Evolutionary conservation across 53 echinoderm and acorn worm genomes (phyloP), one percentile per base, ranked within the genome.

Genomic region (Astropecten irregularis): DNA sequence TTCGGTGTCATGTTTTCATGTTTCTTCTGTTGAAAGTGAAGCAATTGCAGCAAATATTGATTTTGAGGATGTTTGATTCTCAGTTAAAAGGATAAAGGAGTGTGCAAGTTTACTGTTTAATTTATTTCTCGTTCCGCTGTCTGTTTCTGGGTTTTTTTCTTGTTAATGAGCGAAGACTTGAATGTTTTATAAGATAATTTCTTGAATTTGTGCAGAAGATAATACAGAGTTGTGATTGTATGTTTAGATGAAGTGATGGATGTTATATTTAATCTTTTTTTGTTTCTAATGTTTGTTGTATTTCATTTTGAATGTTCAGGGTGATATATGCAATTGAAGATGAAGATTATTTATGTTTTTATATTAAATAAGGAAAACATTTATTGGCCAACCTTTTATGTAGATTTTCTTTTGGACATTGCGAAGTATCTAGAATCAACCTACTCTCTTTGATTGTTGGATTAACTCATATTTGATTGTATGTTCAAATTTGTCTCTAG

Each of bases 241-340:
- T 53, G 6, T 42, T 33, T 27, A 3, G 18, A 21, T 13, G 34
- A 51, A 49, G 53, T 19, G 31, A n/a, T 71, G 51, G 16, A 51
- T 71, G 52, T 71, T 66, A 34, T 66, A 37, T 36, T 7, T 71
- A 71, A n/a, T 10, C 46, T 49, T 69, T n/a, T n/a, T n/a, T n/a
- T 52, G 18, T 22, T 51, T 71, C 51, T 18, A 22, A 53, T n/a
- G 33, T 0, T 19, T 71, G 22, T 71, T 71, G 3, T 15, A 9
- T 69, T 71, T 52, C 21, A 9, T 51, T 51, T 71, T 71, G 14
- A 35, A 53, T 15, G 36, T 51, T 52, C 71, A 71, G 71, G 71
- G 71, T 53, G 71, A 71, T 29, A 21, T 58, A 31, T 42, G 5
- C 5, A 42, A 42, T 42, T 28, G 28, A 7, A 7, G 59, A 58